Base-by-base conservation (phyloP, 2,888 invertebrate species). In the Drosophila atripex region DNA sequence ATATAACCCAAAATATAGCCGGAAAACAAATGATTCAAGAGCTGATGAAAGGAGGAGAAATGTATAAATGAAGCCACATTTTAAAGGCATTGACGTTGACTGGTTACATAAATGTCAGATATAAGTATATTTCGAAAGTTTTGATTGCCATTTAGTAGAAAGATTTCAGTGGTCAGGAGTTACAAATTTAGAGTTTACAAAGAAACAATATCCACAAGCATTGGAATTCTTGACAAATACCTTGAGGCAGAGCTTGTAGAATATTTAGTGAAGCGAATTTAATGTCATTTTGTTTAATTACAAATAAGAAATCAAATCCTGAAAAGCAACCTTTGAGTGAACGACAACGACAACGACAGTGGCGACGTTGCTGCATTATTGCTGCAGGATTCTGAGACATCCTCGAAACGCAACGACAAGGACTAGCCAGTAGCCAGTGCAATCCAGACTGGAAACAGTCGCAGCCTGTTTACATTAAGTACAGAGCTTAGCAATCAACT, bases 401-500 rank as follows among this genome's bases (percentile, higher is more conserved):
- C 11, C 43, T 21, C 21, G n/a, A 21, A 32, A n/a, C 18, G 32
- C 11, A 16, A 11, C 12, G 16, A 47, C 28, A 21, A 3, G 46
- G 16, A 30, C 14, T 23, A 21, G 16, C 32, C 30, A 16, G 11
- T 11, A 9, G 35, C n/a, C 14, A 35, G 35, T 30, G 51, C 45
- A 51, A 2, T 23, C 35, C 21, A 21, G 43, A 35, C 6, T 16
- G 43, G 16, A 28, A 30, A 52, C 43, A 45, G 32, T 46, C 54
- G 25, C 46, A 16, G 58, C 30, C 72, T 71, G 71, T 64, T 72
- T 73, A 52, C 58, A 64, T 59, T 56, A 72, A 65, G 53, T 52
- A 25, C 58, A 51, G 49, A 70, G 59, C 71, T 73, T 57, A 56
- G 66, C 69, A 72, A 65, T 68, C 75, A 79, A 50, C 49, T 72